A percentile compares a stretch with the other conserved stretches of the same genome.
These are phyloP conservation scores for Bucorvus abyssinicus DNA, from an alignment of 2,797 vertebrate species.

Conservation along the genomic window DNA sequence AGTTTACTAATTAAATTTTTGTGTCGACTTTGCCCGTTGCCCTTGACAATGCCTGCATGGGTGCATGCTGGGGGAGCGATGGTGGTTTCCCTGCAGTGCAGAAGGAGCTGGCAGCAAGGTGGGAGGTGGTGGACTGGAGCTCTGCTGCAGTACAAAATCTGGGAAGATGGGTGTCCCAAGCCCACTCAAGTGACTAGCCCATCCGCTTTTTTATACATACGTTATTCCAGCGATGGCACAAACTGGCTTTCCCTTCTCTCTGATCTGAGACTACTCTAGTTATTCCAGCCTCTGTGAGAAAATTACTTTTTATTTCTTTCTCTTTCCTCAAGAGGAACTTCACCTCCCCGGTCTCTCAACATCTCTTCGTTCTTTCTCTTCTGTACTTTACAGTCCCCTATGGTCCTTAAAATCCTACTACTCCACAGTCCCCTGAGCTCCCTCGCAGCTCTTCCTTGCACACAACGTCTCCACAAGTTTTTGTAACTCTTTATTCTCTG, in stretches of 20 bases:
- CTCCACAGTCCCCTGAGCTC: background rate
- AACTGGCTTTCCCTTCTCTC: background rate
- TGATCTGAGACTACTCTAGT: background rate
- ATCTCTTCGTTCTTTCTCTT: background rate
- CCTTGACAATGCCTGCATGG: background rate
- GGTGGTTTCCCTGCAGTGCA: background rate
- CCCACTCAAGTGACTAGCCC: background rate
- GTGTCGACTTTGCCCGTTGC: background rate
- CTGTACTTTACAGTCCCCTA: background rate
- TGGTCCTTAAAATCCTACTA: background rate
- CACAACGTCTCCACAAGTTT: background rate
- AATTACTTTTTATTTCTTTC: background rate
- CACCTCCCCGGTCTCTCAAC: background rate
- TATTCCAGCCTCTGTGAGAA: background rate
- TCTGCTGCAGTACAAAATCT: background rate
- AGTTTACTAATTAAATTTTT: background rate
- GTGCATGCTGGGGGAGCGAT: background rate
- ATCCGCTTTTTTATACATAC: background rate
- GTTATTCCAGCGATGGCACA: background rate
- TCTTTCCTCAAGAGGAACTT: background rate
- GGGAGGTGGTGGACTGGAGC: background rate
- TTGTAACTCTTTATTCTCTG: constrained; percentile 17
- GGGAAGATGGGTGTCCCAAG: background rate
- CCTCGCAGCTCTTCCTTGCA: background rate
- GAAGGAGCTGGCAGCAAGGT: background rate